phyloP scores from a whole-genome alignment of 2,797 vertebrate species.

The Poecilia velifera region DNA sequence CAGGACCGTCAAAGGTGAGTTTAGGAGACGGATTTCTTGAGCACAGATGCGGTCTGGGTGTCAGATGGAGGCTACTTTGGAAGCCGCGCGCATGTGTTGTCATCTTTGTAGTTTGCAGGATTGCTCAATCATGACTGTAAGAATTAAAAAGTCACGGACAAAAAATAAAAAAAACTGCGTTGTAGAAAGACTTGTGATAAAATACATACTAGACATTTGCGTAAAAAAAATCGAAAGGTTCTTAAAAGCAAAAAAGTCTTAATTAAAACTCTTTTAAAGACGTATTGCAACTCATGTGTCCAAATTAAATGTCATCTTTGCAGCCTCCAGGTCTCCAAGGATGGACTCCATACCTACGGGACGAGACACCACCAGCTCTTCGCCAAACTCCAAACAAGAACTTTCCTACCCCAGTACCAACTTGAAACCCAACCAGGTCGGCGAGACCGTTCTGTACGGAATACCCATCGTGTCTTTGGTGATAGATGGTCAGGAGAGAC shows the following conservation, averaged over 20 bases:
- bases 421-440: conserved; percentile 96
- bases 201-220: neutral
- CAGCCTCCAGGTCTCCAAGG: conserved; percentile 78
- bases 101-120: neutral
- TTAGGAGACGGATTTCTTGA: conserved; percentile 18
- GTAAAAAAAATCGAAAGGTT: neutral
- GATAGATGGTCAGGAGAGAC: conserved; percentile 95
- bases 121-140: neutral
- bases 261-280: neutral
- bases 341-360: conserved; percentile 94
- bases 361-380: conserved; percentile 90
- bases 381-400: conserved; percentile 92
- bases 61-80: neutral
- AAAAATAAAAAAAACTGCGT: neutral
- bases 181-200: neutral
- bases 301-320: conserved; percentile 35
- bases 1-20: conserved; percentile 67
- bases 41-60: neutral
- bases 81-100: neutral
- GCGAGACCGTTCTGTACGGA: conserved; percentile 93
- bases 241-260: neutral
- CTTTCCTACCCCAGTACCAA: conserved; percentile 87
- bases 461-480: conserved; percentile 97
- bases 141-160: neutral
- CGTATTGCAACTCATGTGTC: neutral